phyloP scores from a whole-genome alignment of 2,113 vertebrate genomes.

The Naja naja region DNA sequence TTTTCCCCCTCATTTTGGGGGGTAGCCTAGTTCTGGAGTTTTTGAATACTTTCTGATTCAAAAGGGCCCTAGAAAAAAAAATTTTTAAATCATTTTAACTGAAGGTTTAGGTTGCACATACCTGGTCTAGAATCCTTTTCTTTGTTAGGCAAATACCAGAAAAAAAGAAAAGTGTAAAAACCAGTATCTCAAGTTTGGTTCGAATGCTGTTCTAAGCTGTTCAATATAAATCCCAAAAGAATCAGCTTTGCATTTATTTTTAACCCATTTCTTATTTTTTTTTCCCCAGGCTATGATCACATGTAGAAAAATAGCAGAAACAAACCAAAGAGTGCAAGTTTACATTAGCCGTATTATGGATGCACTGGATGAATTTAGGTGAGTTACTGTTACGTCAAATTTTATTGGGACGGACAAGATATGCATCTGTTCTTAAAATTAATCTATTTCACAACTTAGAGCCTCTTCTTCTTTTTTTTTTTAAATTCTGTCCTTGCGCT shows the following conservation, averaged over 20 bases:
- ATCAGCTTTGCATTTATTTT: slow-evolving; percentile 24
- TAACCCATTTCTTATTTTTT: slow-evolving; percentile 59
- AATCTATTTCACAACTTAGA: neutral
- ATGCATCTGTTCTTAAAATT: neutral
- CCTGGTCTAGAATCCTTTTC: neutral
- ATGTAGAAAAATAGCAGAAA: slow-evolving; percentile 85
- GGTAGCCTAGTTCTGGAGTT: neutral
- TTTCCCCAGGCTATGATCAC: slow-evolving; percentile 81
- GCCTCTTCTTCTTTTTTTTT: neutral
- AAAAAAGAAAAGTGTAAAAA: neutral
- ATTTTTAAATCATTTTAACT: neutral
- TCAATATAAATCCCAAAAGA: neutral
- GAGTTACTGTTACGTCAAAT: slow-evolving; percentile 49
- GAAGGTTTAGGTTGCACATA: neutral
- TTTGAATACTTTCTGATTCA: neutral
- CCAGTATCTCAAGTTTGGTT: neutral
- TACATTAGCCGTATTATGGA: slow-evolving; percentile 85
- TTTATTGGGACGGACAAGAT: slow-evolving; percentile 12
- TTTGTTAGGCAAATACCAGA: neutral
- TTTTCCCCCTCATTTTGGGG: neutral
- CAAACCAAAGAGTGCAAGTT: slow-evolving; percentile 83
- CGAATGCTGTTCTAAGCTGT: neutral
- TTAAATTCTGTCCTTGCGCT: neutral
- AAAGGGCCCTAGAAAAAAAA: neutral
- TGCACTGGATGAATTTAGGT: slow-evolving; percentile 87